Conservation (phyloP, 2,113 vertebrate species). For the Thomomys bottae region DNA sequence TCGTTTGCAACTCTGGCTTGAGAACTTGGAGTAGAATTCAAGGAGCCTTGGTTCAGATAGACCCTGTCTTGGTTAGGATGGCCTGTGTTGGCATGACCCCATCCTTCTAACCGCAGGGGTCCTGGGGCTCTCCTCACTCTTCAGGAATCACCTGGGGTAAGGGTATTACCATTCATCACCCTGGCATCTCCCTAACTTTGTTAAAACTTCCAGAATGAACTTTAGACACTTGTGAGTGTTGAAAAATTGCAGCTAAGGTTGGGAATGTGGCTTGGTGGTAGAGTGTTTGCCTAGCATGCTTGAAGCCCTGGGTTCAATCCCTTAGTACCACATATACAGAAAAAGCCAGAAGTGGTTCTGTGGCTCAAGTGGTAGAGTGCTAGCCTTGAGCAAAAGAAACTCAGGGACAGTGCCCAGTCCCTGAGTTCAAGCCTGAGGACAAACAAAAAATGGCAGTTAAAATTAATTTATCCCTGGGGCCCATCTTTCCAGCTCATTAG, state of each 20-base stretch:
- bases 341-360: too few species aligned
- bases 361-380: too few species aligned
- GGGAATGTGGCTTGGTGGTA: too few species aligned
- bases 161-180: not conserved
- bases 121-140: not conserved
- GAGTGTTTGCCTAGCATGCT: too few species aligned
- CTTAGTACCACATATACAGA: too few species aligned
- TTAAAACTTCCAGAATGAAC: slow-evolving; percentile 54
- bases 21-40: not conserved
- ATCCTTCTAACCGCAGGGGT: not conserved
- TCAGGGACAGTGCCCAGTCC: too few species aligned
- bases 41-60: not conserved
- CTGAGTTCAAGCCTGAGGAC: too few species aligned
- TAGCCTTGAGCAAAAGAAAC: too few species aligned
- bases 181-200: not conserved
- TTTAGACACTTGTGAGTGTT: slow-evolving; percentile 56
- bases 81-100: not conserved
- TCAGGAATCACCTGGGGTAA: not conserved
- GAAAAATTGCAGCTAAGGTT: slow-evolving; percentile 58
- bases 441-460: not conserved
- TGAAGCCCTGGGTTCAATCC: too few species aligned
- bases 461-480: slow-evolving; percentile 65
- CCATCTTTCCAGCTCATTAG: slow-evolving; percentile 67
- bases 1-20: not conserved
- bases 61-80: not conserved